phyloP scores from a whole-genome alignment of 1,140 invertebrate species.

The Bombus sibiricus region DNA sequence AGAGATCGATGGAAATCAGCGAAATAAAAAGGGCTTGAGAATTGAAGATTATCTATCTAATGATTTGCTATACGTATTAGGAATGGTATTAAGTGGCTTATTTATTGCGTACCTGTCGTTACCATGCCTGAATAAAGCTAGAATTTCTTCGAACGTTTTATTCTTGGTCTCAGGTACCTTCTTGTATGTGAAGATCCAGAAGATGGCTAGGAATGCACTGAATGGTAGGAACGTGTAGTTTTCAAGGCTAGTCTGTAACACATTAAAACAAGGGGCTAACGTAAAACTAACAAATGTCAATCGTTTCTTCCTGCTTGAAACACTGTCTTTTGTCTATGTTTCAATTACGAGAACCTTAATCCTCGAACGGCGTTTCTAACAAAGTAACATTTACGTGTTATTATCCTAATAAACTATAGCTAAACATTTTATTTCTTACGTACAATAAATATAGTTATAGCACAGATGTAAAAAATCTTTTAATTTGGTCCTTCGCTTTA shows the following conservation, averaged over 20 bases:
- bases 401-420: too few species aligned
- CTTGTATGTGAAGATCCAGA: constrained; percentile 98
- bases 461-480: too few species aligned
- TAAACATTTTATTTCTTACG: too few species aligned
- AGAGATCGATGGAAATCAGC: constrained; percentile 35
- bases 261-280: constrained; percentile 27
- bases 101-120: constrained; percentile 90
- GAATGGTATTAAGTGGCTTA: constrained; percentile 64
- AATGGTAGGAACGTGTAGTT: constrained; percentile 99
- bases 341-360: not conserved
- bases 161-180: constrained; percentile 99
- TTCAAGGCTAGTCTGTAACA: constrained; percentile 91
- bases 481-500: too few species aligned
- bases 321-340: too few species aligned
- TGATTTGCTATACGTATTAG: constrained; percentile 69
- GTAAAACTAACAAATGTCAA: constrained; percentile 21
- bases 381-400: too few species aligned
- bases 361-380: too few species aligned
- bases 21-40: constrained; percentile 38
- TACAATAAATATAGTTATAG: too few species aligned
- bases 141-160: constrained; percentile 98
- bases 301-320: not conserved
- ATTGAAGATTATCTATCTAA: constrained; percentile 63
- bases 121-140: constrained; percentile 93
- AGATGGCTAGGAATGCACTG: constrained; percentile 96